Conservation (phyloP, 2,888 invertebrate species). For the Drosophila lutescens region DNA sequence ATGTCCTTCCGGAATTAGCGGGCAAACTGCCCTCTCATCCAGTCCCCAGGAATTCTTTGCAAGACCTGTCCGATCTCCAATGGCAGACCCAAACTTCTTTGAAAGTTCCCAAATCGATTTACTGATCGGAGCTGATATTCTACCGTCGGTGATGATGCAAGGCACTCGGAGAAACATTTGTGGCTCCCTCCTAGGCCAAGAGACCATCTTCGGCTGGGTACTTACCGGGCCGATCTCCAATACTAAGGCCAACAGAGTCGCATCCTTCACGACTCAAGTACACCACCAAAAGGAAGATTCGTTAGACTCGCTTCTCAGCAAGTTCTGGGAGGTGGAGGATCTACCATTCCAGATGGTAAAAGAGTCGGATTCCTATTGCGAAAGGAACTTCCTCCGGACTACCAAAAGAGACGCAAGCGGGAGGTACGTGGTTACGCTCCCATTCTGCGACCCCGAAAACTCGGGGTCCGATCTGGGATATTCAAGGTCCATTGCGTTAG, state of each 20-base stretch:
- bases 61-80: conserved; percentile 1
- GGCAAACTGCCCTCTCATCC: background rate
- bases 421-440: too few relatives aligned
- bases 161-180: background rate
- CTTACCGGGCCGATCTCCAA: conserved; percentile 1
- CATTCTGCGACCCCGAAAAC: too few relatives aligned
- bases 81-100: too few relatives aligned
- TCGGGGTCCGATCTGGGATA: too few relatives aligned
- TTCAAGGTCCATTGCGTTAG: too few relatives aligned
- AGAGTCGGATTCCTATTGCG: background rate
- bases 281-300: too few relatives aligned
- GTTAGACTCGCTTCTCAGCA: background rate
- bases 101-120: too few relatives aligned
- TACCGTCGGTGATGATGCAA: too few relatives aligned
- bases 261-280: too few relatives aligned
- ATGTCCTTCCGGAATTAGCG: background rate
- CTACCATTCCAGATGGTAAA: background rate
- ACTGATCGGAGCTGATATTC: too few relatives aligned
- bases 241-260: background rate
- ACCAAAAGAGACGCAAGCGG: too few relatives aligned
- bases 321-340: conserved; percentile 1
- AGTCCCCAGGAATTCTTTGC: background rate
- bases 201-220: conserved; percentile 1
- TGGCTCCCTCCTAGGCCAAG: background rate
- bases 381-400: too few relatives aligned